These are phyloP conservation scores for Pteropus alecto DNA, from an alignment of 2,113 vertebrate species.

Conservation along the genomic window DNA sequence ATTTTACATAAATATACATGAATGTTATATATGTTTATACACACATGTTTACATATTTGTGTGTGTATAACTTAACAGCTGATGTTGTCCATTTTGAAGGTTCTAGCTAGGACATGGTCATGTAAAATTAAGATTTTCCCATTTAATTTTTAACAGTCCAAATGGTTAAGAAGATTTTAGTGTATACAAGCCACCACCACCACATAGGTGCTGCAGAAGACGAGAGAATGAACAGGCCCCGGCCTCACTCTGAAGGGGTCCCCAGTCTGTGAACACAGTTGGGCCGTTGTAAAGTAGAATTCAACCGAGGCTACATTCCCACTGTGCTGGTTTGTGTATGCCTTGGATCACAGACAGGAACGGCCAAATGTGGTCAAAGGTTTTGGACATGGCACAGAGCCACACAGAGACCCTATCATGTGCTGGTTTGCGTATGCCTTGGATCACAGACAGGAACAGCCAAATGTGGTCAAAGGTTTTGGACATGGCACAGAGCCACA, in stretches of 20 bases:
- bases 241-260: background rate
- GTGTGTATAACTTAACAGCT: background rate
- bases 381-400: background rate
- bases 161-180: background rate
- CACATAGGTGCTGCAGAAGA: background rate
- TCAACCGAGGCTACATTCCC: background rate
- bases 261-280: background rate
- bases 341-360: background rate
- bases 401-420: background rate
- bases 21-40: background rate
- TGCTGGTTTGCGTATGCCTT: background rate
- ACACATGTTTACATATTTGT: background rate
- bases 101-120: background rate
- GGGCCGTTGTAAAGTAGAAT: background rate
- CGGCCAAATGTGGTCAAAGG: background rate
- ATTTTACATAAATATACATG: background rate
- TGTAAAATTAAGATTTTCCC: background rate
- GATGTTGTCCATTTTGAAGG: background rate
- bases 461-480: background rate
- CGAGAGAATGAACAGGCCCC: background rate
- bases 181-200: background rate
- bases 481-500: background rate
- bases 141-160: background rate
- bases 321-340: accelerated
- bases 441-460: background rate